Evolutionary conservation across 1,140 invertebrate genomes (phyloP), one percentile per base, ranked within the genome.

Genomic region (Drosophila erecta): DNA sequence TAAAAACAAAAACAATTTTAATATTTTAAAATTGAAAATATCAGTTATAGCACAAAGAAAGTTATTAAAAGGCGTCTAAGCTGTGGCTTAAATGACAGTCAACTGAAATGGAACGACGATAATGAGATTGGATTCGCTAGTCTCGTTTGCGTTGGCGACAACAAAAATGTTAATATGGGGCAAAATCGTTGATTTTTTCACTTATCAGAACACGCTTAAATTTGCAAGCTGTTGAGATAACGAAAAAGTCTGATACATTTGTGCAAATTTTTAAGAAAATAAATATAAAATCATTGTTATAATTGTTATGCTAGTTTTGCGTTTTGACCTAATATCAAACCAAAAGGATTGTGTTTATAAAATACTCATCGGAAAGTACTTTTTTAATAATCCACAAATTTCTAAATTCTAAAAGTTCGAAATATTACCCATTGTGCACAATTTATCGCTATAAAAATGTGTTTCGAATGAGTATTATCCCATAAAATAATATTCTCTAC

Each of bases 111-210:
- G 30, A 14, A 59, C 20, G 7, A 54, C 11, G 30, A 33, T 17
- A 59, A 59, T 59, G 20, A 37, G 53, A 55, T 30, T n/a, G 1
- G 40, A 15, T 8, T 58, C 20, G 37, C 37, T 41, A 15, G 58
- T 41, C 35, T 61, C 17, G 6, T 41, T 58, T 20, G 53, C 12
- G 22, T 57, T 57, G 53, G 35, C 17, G 58, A 24, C 50, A 60
- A 27, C 57, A 54, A 55, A n/a, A 20, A 20, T 15, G 6, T 20
- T 27, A 30, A 22, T 30, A 57, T 30, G 40, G 59, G 35, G 12
- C 50, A 56, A 56, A 15, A 40, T 27, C 10, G 2, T n/a, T 57
- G 30, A 20, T n/a, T 40, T 11, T 15, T 10, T 10, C 10, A 27
- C 22, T n/a, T n/a, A 51, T 27, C 30, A 7, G 12, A 30, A 1